Evolutionary conservation across 2,113 vertebrate species (phyloP), one percentile per base, ranked within the genome.

Genomic region (Dasyornis broadbenti): DNA sequence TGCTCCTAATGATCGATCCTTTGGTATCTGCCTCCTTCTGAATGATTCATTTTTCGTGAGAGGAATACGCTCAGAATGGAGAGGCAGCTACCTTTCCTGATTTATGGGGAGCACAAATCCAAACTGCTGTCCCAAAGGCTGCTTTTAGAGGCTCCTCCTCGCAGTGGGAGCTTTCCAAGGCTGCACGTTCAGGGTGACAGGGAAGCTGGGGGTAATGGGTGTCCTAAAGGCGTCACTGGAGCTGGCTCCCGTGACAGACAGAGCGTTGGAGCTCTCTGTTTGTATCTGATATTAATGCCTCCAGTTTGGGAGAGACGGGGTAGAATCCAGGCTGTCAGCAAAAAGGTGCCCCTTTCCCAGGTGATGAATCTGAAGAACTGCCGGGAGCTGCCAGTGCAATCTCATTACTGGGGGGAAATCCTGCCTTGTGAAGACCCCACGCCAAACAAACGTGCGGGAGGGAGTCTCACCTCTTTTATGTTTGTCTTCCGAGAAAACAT

Each of bases 301-400:
- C 53, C 66, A 10, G 79, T 93, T 80, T 65, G 83, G 72, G 47
- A 71, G 91, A 71, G 70, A 31, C 0, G 1, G 49, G 59, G 39
- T 56, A n/a, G 87, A 89, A 61, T 47, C 61, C 78, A 76, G 69
- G 73, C 84, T 95, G 91, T 53, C 94, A 94, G 91, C 94, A 96
- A 16, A 80, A 89, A 21, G 6, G n/a, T 78, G 19, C 44, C n/a
- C 45, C 79, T 71, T 40, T 60, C 42, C 61, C 86, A 30, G 5
- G 66, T 27, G 85, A 60, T 65, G 91, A 56, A 12, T 47, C 59
- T 44, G 5, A 68, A 79, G 82, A 92, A 7, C 53, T 76, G 65
- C 40, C 86, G 91, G 40, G 65, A 28, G 10, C 76, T 92, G 82
- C 68, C 95, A 92, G 60, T 2, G 68, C 68, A 65, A 33, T 42